phyloP scores from a whole-genome alignment of 2,113 vertebrate genomes.

The Malaclemys terrapin region DNA sequence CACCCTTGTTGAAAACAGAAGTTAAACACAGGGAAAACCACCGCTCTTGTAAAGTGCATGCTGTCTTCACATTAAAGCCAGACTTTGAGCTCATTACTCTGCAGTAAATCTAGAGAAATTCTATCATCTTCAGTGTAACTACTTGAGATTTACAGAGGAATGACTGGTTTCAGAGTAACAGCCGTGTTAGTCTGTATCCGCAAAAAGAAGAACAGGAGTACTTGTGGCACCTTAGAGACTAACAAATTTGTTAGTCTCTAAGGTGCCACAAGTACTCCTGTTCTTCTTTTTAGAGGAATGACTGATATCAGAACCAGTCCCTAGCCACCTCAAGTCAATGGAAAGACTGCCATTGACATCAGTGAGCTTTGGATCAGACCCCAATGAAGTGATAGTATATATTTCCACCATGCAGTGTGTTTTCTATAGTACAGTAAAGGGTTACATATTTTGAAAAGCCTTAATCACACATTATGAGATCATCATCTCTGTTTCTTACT shows the following conservation, averaged over 20 bases:
- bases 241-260: no score
- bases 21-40: not conserved
- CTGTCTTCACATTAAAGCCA: accelerated
- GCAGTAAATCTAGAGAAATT: accelerated
- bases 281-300: no score
- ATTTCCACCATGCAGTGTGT: not conserved
- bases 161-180: no score
- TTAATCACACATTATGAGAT: not conserved
- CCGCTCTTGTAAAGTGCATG: not conserved
- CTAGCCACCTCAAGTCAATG: not conserved
- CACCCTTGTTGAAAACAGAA: not conserved
- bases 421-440: not conserved
- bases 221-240: no score
- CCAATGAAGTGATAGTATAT: not conserved
- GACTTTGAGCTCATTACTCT: not conserved
- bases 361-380: not conserved
- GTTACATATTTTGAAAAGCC: not conserved
- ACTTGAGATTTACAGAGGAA: not conserved
- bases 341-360: not conserved
- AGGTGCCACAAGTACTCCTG: no score
- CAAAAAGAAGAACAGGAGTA: no score
- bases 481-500: not conserved
- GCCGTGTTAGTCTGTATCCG: no score
- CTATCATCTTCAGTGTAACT: not conserved
- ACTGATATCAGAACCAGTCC: not conserved